Evolutionary conservation across 1,140 invertebrate species (phyloP), one percentile per base, ranked within the genome.

Genomic region (Caenorhabditis brenneri): DNA sequence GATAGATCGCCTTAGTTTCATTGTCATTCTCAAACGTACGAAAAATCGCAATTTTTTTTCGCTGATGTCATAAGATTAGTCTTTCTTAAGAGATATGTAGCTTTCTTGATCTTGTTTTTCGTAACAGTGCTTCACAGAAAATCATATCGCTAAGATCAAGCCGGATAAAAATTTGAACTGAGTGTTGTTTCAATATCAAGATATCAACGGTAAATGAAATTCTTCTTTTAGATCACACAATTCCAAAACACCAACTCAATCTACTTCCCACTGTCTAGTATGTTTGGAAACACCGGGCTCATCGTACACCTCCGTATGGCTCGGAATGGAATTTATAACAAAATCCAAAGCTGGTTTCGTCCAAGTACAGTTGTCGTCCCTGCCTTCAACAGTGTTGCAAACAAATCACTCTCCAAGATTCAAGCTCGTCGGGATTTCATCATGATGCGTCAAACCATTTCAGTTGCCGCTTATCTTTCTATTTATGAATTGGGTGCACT

Each of bases 401-500:
- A 55, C 10, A 55, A 55, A 24, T 27, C 53, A 27, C 53, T 55
- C 9, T 55, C 53, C 24, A 55, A 65, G 7, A 33, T 65, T 3
- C 58, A 65, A 65, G 58, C 58, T 1, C 12, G 58, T 6, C 58
- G 58, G 2, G 58, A 65, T 16, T 22, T 33, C 15, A 65, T 33
- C 29, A 33, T 65, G 58, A 65, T 65, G 58, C 29, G 31, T 15
- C 31, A 33, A 4, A 36, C 58, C 2, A 36, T 33, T 7, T 33
- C 58, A 3, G 31, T 65, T 4, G 31, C 58, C 2, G 58, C 19
- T 22, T 65, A 65, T n/a, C 58, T 65, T 3, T 33, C 58, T 16
- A 65, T 65, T 65, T 65, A 65, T 36, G 58, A 65, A 36, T 15
- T 65, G 2, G 58, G 58, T 15, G 58, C 58, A 36, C 36, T 65